These are phyloP conservation scores for Agriopis leucophaearia DNA, from an alignment of 2,888 invertebrate species.

Conservation along the genomic window DNA sequence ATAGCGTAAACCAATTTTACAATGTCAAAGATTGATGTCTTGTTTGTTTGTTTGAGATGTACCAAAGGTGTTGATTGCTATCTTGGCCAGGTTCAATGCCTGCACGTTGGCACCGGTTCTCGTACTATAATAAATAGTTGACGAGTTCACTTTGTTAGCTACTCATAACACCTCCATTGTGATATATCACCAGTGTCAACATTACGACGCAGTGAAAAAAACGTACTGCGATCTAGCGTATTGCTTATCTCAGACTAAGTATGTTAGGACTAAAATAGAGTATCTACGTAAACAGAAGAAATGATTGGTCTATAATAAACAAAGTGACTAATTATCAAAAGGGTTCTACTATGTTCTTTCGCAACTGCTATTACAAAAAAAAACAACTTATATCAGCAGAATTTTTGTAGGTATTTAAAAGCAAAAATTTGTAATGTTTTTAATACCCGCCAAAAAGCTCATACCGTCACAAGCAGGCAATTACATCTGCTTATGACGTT, in stretches of 20 bases:
- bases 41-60: slow-evolving; percentile 29
- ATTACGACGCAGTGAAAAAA: neutral
- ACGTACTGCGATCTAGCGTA: neutral
- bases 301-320: too few relatives aligned
- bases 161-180: slow-evolving; percentile 31
- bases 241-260: neutral
- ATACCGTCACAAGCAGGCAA: too few relatives aligned
- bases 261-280: too few relatives aligned
- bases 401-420: too few relatives aligned
- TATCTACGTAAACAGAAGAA: too few relatives aligned
- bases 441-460: too few relatives aligned
- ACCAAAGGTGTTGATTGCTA: slow-evolving; percentile 23
- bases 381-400: too few relatives aligned
- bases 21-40: slow-evolving; percentile 26
- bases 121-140: slow-evolving; percentile 21
- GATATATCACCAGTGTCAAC: slow-evolving; percentile 19
- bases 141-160: slow-evolving; percentile 16
- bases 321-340: too few relatives aligned
- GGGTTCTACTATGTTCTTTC: too few relatives aligned
- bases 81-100: slow-evolving; percentile 38
- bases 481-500: too few relatives aligned
- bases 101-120: slow-evolving; percentile 34
- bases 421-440: too few relatives aligned
- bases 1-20: neutral
- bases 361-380: too few relatives aligned